Percentiles rank a stretch among this genome's conserved stretches.
Evolutionary conservation across 2,888 invertebrate genomes (phyloP).

Genomic region (Polyommatus icarus): DNA sequence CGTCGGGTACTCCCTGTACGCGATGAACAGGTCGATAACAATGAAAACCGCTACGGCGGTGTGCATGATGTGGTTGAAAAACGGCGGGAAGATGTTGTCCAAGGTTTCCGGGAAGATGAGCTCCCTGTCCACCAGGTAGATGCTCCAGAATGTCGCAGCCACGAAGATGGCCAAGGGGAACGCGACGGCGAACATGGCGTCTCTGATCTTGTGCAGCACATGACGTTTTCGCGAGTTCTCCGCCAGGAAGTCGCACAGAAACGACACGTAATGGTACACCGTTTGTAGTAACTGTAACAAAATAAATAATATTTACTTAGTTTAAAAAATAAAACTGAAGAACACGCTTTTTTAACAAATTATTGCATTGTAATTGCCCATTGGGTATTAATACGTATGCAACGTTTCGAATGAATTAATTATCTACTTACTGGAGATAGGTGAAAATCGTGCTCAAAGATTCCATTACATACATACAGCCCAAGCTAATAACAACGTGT

Average conservation of each 20-base stretch:
- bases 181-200: slow-evolving; percentile 83
- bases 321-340: no score
- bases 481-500: no score
- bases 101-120: slow-evolving; percentile 91
- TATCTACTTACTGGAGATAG: no score
- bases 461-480: no score
- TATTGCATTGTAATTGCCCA: no score
- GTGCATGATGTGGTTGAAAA: slow-evolving; percentile 95
- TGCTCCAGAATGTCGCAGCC: slow-evolving; percentile 90
- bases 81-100: slow-evolving; percentile 86
- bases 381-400: no score
- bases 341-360: no score
- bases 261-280: slow-evolving; percentile 86
- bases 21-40: slow-evolving; percentile 85
- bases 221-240: slow-evolving; percentile 80
- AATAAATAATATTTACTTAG: background rate
- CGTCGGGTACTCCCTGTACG: slow-evolving; percentile 86
- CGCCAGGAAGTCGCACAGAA: slow-evolving; percentile 87
- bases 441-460: no score
- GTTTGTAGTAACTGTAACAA: slow-evolving; percentile 85
- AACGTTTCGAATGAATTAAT: no score
- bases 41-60: slow-evolving; percentile 89
- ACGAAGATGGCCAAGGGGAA: slow-evolving; percentile 91
- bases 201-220: slow-evolving; percentile 83
- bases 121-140: slow-evolving; percentile 91